These are phyloP conservation scores for Oscheius sp. DNA, from an alignment of 2,888 invertebrate genomes.

Conservation along the genomic window DNA sequence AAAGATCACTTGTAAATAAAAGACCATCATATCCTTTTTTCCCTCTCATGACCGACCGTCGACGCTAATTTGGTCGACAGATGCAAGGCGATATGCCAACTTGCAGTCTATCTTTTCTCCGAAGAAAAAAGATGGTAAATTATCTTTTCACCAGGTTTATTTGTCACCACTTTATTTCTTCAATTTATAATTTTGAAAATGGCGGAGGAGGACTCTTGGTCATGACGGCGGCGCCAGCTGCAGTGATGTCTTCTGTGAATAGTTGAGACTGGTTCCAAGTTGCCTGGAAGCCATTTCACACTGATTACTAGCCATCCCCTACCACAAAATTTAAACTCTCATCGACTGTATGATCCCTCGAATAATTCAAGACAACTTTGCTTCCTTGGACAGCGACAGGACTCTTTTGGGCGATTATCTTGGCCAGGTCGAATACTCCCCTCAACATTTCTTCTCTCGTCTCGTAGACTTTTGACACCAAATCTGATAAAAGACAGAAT, in stretches of 20 bases:
- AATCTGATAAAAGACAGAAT: too few species aligned
- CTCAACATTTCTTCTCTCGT: slow-evolving; percentile 39
- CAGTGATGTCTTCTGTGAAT: slow-evolving; percentile 35
- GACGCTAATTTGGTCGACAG: too few species aligned
- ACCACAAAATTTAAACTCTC: slow-evolving; percentile 75
- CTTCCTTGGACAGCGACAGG: slow-evolving; percentile 93
- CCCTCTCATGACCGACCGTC: too few species aligned
- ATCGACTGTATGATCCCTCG: slow-evolving; percentile 87
- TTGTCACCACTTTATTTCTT: too few species aligned
- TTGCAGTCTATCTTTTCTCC: too few species aligned
- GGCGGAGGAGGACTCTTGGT: slow-evolving; percentile 30
- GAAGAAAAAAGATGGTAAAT: too few species aligned
- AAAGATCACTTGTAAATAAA: too few species aligned
- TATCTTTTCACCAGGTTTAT: too few species aligned
- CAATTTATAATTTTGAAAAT: slow-evolving; percentile 35
- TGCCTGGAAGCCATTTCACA: slow-evolving; percentile 7
- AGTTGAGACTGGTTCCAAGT: slow-evolving; percentile 39
- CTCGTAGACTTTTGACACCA: slow-evolving; percentile 40
- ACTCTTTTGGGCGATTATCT: slow-evolving; percentile 86
- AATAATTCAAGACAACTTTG: slow-evolving; percentile 82
- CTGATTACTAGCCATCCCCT: not conserved
- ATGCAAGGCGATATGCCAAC: too few species aligned
- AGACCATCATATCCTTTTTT: too few species aligned
- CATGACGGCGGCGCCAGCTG: slow-evolving; percentile 27
- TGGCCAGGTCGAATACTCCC: slow-evolving; percentile 79